These are phyloP conservation scores for Pogonognathellus flavescens DNA, from an alignment of 1,140 invertebrate genomes.

Conservation along the genomic window DNA sequence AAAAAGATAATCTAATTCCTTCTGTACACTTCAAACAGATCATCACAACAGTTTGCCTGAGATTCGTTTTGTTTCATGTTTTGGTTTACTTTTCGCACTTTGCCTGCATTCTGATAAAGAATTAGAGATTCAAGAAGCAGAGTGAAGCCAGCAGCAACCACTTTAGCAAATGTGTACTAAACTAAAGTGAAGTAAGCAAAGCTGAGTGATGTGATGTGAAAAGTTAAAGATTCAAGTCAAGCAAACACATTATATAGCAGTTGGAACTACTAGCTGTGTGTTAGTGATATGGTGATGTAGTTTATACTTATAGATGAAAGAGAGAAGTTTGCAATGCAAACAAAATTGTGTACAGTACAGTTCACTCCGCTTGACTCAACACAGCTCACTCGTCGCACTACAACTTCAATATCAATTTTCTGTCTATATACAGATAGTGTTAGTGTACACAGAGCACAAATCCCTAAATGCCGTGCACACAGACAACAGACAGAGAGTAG, in stretches of 20 bases:
- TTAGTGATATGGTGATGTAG: too few species aligned
- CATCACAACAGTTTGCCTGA: background rate
- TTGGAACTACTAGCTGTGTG: background rate
- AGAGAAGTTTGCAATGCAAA: constrained; percentile 8
- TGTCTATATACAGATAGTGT: background rate
- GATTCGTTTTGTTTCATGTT: constrained; percentile 32
- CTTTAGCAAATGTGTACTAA: background rate
- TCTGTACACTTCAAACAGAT: too few species aligned
- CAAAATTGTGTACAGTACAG: constrained; percentile 10
- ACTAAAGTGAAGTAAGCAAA: background rate
- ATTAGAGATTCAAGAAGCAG: background rate
- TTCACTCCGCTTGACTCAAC: constrained; percentile 17
- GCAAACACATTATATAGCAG: background rate
- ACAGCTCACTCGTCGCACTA: background rate
- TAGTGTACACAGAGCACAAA: too few species aligned
- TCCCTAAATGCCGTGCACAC: background rate
- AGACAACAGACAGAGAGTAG: background rate
- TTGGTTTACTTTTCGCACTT: constrained; percentile 27
- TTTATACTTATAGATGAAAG: background rate
- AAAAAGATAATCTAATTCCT: too few species aligned
- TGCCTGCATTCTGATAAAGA: constrained; percentile 17
- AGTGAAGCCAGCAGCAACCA: constrained; percentile 6
- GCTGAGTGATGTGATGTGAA: too few species aligned
- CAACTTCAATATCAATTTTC: constrained; percentile 18
- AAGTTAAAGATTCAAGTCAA: background rate